Percentiles rank a stretch among this genome's conserved stretches.
Evolutionary conservation across 37 sponge, comb jelly and placozoan species (phyloP).

Genomic region (Hormiphora californensis): DNA sequence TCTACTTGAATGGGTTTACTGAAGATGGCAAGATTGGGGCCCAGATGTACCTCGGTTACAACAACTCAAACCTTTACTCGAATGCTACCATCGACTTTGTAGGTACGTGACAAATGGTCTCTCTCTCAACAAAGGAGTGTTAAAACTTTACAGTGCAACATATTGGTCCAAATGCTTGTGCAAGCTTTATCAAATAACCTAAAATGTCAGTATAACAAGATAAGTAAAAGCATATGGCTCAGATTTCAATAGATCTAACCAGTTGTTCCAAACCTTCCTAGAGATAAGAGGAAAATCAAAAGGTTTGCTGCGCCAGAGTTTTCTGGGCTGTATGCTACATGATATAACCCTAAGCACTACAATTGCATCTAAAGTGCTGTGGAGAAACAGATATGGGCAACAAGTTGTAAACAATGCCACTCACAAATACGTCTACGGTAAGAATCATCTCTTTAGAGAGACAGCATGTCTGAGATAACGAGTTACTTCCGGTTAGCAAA

Average conservation of each 20-base stretch:
- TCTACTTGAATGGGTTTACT: conserved; percentile 12
- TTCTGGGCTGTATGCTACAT: background rate
- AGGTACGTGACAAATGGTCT: too few relatives aligned
- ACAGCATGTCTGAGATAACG: too few relatives aligned
- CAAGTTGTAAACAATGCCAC: background rate
- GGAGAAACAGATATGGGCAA: background rate
- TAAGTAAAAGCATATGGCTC: too few relatives aligned
- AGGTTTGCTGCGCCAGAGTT: background rate
- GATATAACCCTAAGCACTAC: background rate
- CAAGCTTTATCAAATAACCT: too few relatives aligned
- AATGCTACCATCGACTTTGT: conserved; percentile 3
- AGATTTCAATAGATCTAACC: too few relatives aligned
- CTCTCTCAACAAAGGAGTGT: too few relatives aligned
- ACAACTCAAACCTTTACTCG: background rate
- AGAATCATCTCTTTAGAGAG: too few relatives aligned
- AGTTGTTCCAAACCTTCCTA: background rate
- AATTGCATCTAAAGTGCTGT: background rate
- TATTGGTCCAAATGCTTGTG: too few relatives aligned
- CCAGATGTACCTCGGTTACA: background rate
- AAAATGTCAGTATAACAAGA: too few relatives aligned
- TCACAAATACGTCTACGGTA: background rate
- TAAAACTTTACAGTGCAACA: too few relatives aligned
- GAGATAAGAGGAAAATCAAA: background rate
- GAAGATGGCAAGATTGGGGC: background rate
- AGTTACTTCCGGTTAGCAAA: too few relatives aligned